Evolutionary conservation across 2,888 invertebrate genomes (phyloP).

Genomic region (Cremastinae sp.): DNA sequence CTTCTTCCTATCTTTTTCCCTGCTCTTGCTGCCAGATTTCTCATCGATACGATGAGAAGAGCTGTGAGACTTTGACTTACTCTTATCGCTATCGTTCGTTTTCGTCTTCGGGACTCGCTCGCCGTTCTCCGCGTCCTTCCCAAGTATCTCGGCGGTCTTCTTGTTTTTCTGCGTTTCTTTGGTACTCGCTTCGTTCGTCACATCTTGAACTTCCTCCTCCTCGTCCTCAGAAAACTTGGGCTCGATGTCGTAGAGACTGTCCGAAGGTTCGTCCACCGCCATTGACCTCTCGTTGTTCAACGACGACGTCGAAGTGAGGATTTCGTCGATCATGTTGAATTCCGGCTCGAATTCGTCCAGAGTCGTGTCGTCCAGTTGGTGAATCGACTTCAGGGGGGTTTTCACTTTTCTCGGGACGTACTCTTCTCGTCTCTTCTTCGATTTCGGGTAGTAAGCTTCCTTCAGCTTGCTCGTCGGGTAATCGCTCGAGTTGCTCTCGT

Average conservation of each 20-base stretch:
- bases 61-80: slow-evolving; percentile 39
- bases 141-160: slow-evolving; percentile 23
- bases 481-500: slow-evolving; percentile 72
- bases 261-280: slow-evolving; percentile 64
- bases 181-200: slow-evolving; percentile 64
- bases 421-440: slow-evolving; percentile 77
- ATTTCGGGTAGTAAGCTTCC: slow-evolving; percentile 75
- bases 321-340: slow-evolving; percentile 80
- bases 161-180: slow-evolving; percentile 63
- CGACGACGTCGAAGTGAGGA: slow-evolving; percentile 69
- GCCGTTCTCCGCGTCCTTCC: slow-evolving; percentile 62
- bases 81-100: slow-evolving; percentile 12
- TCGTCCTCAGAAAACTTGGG: slow-evolving; percentile 76
- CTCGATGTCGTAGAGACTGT: slow-evolving; percentile 70
- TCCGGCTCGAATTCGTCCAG: slow-evolving; percentile 78
- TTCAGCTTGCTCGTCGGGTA: slow-evolving; percentile 71
- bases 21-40: slow-evolving; percentile 45
- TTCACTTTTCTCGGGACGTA: slow-evolving; percentile 78
- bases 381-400: slow-evolving; percentile 72
- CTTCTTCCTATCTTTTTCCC: slow-evolving; percentile 62
- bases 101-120: slow-evolving; percentile 45
- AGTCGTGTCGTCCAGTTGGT: slow-evolving; percentile 71
- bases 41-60: slow-evolving; percentile 39
- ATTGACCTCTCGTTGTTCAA: slow-evolving; percentile 53
- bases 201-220: slow-evolving; percentile 59